Conservation (phyloP, 1,140 invertebrate genomes). For the Trichoplusia ni region DNA sequence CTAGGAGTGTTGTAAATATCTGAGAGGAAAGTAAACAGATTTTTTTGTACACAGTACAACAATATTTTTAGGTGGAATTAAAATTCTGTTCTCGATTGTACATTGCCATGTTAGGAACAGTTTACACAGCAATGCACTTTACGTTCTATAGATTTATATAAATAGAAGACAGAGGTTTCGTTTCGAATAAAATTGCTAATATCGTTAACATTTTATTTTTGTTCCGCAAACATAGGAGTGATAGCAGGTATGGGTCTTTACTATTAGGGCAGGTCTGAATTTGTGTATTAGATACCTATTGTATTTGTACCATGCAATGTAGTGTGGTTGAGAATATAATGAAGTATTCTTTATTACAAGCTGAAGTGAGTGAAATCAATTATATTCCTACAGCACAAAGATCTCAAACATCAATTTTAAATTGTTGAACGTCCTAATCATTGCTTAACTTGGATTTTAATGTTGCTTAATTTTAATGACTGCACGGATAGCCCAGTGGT, state of each 20-base stretch:
- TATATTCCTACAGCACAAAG: too few relatives aligned
- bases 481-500: too few relatives aligned
- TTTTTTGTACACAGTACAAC: background rate
- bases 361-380: too few relatives aligned
- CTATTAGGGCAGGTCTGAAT: too few relatives aligned
- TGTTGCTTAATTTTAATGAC: too few relatives aligned
- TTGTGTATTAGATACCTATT: too few relatives aligned
- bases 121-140: constrained; percentile 25
- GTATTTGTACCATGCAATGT: too few relatives aligned
- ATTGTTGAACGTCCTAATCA: too few relatives aligned
- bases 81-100: constrained; percentile 18
- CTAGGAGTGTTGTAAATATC: background rate
- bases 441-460: too few relatives aligned
- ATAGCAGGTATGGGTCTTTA: background rate
- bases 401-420: too few relatives aligned
- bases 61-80: background rate
- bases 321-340: too few relatives aligned
- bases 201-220: constrained; percentile 3
- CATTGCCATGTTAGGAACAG: constrained; percentile 10
- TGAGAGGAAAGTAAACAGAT: background rate
- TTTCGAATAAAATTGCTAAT: background rate
- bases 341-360: too few relatives aligned
- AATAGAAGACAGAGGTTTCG: background rate
- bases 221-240: background rate
- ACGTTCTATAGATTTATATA: constrained; percentile 4